These are phyloP conservation scores for Ciona savignyi DNA, from an alignment of 23 tunicate species.

Conservation along the genomic window DNA sequence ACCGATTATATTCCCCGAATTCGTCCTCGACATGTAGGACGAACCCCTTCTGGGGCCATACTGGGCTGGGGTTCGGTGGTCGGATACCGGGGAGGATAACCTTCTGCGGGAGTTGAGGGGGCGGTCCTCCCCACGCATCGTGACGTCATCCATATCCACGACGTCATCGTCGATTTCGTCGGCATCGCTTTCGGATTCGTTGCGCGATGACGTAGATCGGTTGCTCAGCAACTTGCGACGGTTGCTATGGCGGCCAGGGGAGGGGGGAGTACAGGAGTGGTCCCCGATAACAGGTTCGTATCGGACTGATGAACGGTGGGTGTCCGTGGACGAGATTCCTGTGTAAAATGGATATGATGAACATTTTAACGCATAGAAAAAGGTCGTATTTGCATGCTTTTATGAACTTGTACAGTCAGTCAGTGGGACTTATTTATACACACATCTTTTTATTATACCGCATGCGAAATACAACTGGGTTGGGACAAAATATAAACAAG, in stretches of 20 bases:
- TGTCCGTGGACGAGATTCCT: slow-evolving; percentile 89
- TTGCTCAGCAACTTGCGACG: slow-evolving; percentile 34
- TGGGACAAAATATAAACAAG: background rate
- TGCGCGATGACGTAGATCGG: slow-evolving; percentile 13
- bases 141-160: slow-evolving; percentile 40
- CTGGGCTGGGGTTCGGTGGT: slow-evolving; percentile 22
- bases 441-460: too few relatives aligned
- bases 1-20: slow-evolving; percentile 62
- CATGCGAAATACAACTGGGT: background rate
- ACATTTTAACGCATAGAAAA: too few relatives aligned
- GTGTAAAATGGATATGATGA: too few relatives aligned
- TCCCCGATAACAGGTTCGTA: slow-evolving; percentile 81
- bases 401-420: too few relatives aligned
- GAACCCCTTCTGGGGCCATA: slow-evolving; percentile 37
- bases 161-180: slow-evolving; percentile 47
- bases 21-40: slow-evolving; percentile 21
- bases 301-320: slow-evolving; percentile 80
- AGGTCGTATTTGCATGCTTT: too few relatives aligned
- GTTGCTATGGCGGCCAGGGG: slow-evolving; percentile 45
- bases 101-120: slow-evolving; percentile 52
- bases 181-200: slow-evolving; percentile 25
- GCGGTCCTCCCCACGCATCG: slow-evolving; percentile 35
- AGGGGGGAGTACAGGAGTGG: slow-evolving; percentile 59
- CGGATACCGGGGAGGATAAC: slow-evolving; percentile 53
- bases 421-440: too few relatives aligned